Evolutionary conservation across 2,888 invertebrate genomes (phyloP).

Genomic region (Philopedon plagiatum): DNA sequence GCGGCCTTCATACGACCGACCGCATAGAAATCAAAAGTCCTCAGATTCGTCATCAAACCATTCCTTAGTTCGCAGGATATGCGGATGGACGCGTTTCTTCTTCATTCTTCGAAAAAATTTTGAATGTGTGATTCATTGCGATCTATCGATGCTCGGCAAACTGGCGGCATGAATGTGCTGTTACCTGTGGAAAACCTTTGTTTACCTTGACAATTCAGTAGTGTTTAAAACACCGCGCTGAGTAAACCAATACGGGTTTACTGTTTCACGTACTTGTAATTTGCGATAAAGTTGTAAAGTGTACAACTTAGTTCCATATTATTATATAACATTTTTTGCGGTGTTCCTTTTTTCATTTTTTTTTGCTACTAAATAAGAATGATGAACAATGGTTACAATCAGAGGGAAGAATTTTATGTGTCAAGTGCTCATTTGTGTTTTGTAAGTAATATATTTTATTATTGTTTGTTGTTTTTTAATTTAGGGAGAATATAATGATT

Average conservation of each 20-base stretch:
- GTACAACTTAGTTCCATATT: too few species aligned
- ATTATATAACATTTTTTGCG: neutral
- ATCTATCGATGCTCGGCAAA: slow-evolving; percentile 19
- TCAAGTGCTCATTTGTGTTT: slow-evolving; percentile 61
- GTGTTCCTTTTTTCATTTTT: neutral
- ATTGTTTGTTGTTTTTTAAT: neutral
- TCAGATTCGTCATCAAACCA: slow-evolving; percentile 14
- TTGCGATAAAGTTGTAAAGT: too few species aligned
- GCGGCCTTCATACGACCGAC: neutral
- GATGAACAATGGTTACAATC: slow-evolving; percentile 62
- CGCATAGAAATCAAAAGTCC: slow-evolving; percentile 8
- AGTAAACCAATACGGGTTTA: slow-evolving; percentile 17
- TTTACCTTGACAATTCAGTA: slow-evolving; percentile 46
- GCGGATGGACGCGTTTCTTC: slow-evolving; percentile 2
- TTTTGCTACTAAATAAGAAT: slow-evolving; percentile 7
- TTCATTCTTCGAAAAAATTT: slow-evolving; percentile 22
- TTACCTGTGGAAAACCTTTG: slow-evolving; percentile 31
- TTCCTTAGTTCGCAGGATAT: slow-evolving; percentile 12
- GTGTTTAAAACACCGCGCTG: slow-evolving; percentile 26
- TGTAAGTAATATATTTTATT: slow-evolving; percentile 61
- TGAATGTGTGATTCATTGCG: slow-evolving; percentile 21
- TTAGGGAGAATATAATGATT: neutral
- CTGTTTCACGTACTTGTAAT: slow-evolving; percentile 1
- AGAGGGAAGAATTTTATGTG: slow-evolving; percentile 57
- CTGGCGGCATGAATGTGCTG: neutral